Conservation (phyloP, 30 jellyfish, hydroid and myxozoan species). For the Cassiopea andromeda region DNA sequence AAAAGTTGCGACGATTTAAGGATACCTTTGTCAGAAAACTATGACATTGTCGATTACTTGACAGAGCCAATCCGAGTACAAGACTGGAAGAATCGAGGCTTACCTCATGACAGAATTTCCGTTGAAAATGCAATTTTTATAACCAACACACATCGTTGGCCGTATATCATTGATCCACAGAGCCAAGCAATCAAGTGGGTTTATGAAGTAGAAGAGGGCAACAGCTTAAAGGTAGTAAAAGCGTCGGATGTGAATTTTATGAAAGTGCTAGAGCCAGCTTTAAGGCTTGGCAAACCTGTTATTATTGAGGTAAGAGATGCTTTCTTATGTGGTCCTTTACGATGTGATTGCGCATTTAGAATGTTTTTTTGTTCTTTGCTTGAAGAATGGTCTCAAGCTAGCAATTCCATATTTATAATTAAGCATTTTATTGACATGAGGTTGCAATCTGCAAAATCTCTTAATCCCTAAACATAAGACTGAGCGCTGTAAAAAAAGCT, state of each 20-base stretch:
- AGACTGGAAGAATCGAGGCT: constrained; percentile 84
- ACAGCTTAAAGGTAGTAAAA: constrained; percentile 56
- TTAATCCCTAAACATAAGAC: no score
- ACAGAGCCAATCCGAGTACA: constrained; percentile 69
- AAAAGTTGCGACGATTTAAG: constrained; percentile 39
- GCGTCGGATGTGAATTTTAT: constrained; percentile 76
- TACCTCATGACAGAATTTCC: constrained; percentile 85
- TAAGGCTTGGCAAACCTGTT: constrained; percentile 86
- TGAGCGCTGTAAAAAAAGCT: no score
- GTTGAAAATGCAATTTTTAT: constrained; percentile 85
- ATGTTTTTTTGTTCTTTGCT: no score
- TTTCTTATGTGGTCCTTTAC: no score
- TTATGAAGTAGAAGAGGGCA: constrained; percentile 58
- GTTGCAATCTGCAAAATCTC: no score
- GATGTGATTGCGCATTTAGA: no score
- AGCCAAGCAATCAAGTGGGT: constrained; percentile 89
- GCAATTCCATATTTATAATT: no score
- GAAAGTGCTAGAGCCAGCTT: constrained; percentile 78
- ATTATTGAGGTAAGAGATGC: constrained; percentile 80
- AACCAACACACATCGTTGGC: constrained; percentile 69
- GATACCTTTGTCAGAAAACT: constrained; percentile 55
- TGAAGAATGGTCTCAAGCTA: no score
- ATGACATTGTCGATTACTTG: constrained; percentile 40
- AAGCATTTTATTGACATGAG: no score
- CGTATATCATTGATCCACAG: constrained; percentile 91